These are phyloP conservation scores for Ciconia stormi DNA, from an alignment of 2,113 vertebrate species.

Conservation along the genomic window DNA sequence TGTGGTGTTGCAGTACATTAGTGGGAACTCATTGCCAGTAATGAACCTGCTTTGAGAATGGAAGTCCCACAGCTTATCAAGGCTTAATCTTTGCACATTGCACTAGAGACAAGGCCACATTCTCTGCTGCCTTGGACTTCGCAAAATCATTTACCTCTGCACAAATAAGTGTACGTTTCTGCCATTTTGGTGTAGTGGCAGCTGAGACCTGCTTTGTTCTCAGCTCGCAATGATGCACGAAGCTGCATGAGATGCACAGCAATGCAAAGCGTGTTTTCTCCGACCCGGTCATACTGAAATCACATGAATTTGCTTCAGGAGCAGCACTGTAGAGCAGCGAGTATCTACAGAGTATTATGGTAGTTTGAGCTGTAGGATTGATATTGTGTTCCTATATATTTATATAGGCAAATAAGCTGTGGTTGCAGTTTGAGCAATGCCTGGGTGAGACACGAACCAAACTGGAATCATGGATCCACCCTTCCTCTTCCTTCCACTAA, in stretches of 20 bases:
- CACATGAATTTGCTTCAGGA: neutral
- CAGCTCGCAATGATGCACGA: fast-evolving
- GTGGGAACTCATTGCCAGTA: neutral
- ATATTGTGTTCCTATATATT: fast-evolving
- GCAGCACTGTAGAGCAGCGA: neutral
- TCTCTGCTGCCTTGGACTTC: neutral
- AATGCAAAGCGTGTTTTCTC: neutral
- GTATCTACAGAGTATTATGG: fast-evolving
- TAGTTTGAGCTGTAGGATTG: neutral
- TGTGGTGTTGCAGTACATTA: neutral
- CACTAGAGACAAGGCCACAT: neutral
- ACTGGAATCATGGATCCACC: neutral
- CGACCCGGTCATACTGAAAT: neutral
- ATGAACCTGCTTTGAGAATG: neutral
- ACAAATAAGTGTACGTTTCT: neutral
- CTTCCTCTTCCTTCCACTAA: neutral
- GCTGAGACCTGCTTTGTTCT: neutral
- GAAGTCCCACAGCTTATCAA: neutral
- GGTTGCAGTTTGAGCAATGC: neutral
- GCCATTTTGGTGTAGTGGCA: neutral
- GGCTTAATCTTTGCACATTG: neutral
- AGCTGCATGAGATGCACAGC: neutral
- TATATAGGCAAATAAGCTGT: neutral
- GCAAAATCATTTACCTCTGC: neutral
- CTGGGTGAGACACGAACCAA: neutral